phyloP scores from a whole-genome alignment of 1,140 invertebrate genomes.

The Anoplophora glabripennis region DNA sequence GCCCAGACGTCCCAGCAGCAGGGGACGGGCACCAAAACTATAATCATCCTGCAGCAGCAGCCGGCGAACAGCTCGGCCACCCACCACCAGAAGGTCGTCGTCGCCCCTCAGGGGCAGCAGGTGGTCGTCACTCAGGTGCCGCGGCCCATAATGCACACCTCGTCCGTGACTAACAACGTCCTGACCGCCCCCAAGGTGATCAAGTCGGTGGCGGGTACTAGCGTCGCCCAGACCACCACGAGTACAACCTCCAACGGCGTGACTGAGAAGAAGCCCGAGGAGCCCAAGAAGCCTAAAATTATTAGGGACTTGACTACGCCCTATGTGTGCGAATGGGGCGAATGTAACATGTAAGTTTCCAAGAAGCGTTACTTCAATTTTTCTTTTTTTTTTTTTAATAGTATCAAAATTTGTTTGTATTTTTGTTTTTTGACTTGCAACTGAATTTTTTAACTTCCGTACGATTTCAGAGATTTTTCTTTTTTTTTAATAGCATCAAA shows the following conservation, averaged over 20 bases:
- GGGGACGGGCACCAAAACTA: slow-evolving; percentile 63
- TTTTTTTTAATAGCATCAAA: too few relatives aligned
- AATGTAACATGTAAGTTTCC: slow-evolving; percentile 70
- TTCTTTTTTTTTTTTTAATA: too few relatives aligned
- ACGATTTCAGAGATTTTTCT: too few relatives aligned
- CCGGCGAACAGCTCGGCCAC: slow-evolving; percentile 34
- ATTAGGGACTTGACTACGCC: slow-evolving; percentile 50
- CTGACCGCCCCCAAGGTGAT: slow-evolving; percentile 49
- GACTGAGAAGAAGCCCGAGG: slow-evolving; percentile 25
- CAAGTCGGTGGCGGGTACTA: slow-evolving; percentile 48
- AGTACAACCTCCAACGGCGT: slow-evolving; percentile 21
- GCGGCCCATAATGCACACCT: slow-evolving; percentile 54
- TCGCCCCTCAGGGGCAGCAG: slow-evolving; percentile 65
- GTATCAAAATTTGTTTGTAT: too few relatives aligned
- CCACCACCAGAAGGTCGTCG: slow-evolving; percentile 54
- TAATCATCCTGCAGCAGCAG: slow-evolving; percentile 69
- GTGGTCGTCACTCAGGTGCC: slow-evolving; percentile 59
- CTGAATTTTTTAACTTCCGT: too few relatives aligned
- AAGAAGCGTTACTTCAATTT: too few relatives aligned
- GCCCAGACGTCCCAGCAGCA: slow-evolving; percentile 63
- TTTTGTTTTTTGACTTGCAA: too few relatives aligned
- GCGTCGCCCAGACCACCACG: neutral
- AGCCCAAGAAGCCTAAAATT: slow-evolving; percentile 33
- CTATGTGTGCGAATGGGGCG: slow-evolving; percentile 89
- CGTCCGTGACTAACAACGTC: slow-evolving; percentile 46